Evolutionary conservation across 2,113 vertebrate genomes (phyloP), one percentile per base, ranked within the genome.

Genomic region (Tetrax tetrax): DNA sequence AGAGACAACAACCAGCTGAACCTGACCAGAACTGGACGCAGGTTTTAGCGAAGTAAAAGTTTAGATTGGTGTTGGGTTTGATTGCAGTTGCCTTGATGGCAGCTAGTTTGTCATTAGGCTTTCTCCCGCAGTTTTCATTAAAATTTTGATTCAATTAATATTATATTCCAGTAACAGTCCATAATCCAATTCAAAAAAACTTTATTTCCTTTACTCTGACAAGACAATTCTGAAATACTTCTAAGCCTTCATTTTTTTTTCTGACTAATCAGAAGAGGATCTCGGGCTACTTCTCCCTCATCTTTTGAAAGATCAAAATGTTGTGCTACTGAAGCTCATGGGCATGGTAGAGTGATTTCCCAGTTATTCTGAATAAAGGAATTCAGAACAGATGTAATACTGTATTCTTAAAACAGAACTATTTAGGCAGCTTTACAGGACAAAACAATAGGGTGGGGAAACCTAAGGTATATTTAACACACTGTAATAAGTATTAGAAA

Each of bases 231-330:
- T 27, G 48, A 79, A 64, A 57, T 60, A 68, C 76, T 75, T 88
- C 25, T 47, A 77, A 93, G 24, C 2, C 7, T 64, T 82, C 66
- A 19, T 54, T 90, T 81, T n/a, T n/a, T 53, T 77, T 4, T 9
- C 41, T 61, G 48, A 75, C 43, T 89, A 64, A 72, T 53, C 38
- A 65, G 29, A 81, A 71, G 8, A 60, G 3, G 15, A 84, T 89
- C 53, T 87, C 43, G 17, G 31, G 28, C 25, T 60, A 50, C 51
- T 66, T 93, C 45, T 94, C 29, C 17, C 45, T 72, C 20, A 45
- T 23, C 56, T 65, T 95, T 79, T 71, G 89, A 93, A 87, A 9
- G 37, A 85, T 69, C n/a, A 92, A 91, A 92, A 82, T 66, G 6
- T 45, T 57, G 24, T 47, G 57, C 50, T 95, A 66, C 77, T 66